phyloP scores from a whole-genome alignment of 1,140 invertebrate genomes.

The Callitettix versicolor region DNA sequence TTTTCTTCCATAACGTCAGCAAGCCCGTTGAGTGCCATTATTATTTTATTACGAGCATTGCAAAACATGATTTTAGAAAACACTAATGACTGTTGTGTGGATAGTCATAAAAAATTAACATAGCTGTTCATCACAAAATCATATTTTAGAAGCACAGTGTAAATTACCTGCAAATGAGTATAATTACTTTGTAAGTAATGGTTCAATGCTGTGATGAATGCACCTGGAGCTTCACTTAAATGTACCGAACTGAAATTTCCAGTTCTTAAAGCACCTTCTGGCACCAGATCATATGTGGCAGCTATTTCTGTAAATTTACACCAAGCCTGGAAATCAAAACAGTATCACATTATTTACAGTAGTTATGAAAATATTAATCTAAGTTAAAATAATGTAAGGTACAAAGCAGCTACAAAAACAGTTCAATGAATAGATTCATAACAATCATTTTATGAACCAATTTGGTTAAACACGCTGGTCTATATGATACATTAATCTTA shows the following conservation, averaged over 20 bases:
- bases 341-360: not conserved
- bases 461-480: not conserved
- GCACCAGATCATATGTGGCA: conserved; percentile 50
- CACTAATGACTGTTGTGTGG: too few relatives aligned
- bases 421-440: not conserved
- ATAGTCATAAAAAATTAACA: too few relatives aligned
- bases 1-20: too few relatives aligned
- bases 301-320: conserved; percentile 84
- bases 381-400: not conserved
- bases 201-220: conserved; percentile 81
- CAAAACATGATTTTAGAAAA: too few relatives aligned
- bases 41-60: too few relatives aligned
- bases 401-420: not conserved
- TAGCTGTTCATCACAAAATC: too few relatives aligned
- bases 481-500: not conserved
- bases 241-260: conserved; percentile 59
- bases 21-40: too few relatives aligned
- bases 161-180: conserved; percentile 42
- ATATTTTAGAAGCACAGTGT: too few relatives aligned
- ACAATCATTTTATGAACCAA: not conserved
- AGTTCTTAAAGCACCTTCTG: conserved; percentile 31
- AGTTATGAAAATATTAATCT: not conserved
- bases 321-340: conserved; percentile 56
- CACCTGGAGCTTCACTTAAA: conserved; percentile 90
- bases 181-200: conserved; percentile 61